Evolutionary conservation across 2,113 vertebrate species (phyloP), one percentile per base, ranked within the genome.

Genomic region (Tupaia chinensis): DNA sequence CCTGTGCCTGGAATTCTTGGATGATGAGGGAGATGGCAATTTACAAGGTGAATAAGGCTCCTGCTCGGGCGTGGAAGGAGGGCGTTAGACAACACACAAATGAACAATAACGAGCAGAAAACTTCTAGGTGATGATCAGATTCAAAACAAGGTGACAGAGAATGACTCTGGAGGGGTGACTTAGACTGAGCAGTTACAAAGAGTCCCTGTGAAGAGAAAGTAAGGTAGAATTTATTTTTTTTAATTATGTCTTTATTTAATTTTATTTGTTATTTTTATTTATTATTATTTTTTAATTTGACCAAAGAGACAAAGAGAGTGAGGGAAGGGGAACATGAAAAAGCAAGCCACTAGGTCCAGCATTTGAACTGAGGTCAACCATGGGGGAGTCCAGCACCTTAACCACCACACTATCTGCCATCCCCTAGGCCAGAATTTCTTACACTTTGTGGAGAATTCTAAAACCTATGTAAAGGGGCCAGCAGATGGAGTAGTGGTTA

Each of bases 201-300:
- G 25, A 6, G 53, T 82, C 65, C 87, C 63, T 73, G 22, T 66
- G 8, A 92, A 93, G 66, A 65, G 25, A 94, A 96, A 87, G 54
- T 5, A 72, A 60, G 54, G 22, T 12, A 84, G 34, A 83, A 76
- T 84, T 72, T 89, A 85, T 87, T 61, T 44, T 44, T 44, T 44
- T 44, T 44, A 3, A 44, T 44, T 44, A 44, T 44, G 44, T 44
- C 44, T 44, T 44, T 44, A 44, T 44, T 44, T 44, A 44, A 44
- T 44, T 44, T 44, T 44, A 44, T 44, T 44, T 44, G 44, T 44
- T 44, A 44, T 44, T 44, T 44, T 44, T 44, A 44, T 44, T 44
- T 44, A 44, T 44, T 44, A 5, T 44, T 44, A 44, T 44, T 44
- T 44, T 44, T 44, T 44, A 44, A 44, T 44, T 44, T 44, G 44